Base-by-base conservation (phyloP, 2,113 vertebrate species). In the Prochilodus magdalenae region DNA sequence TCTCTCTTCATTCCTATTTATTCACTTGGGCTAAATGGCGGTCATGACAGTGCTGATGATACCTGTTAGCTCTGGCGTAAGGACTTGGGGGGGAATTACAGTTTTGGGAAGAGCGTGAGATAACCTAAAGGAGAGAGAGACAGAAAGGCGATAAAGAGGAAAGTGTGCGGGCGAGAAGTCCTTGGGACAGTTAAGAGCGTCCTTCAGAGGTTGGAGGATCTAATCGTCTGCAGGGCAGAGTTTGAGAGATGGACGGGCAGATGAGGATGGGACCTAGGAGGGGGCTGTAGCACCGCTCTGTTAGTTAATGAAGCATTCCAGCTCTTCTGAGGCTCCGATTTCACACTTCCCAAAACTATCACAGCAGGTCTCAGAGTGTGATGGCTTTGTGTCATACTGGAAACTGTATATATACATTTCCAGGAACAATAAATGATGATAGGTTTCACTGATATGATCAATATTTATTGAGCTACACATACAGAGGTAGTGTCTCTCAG, bases 111-210 rank as follows among this genome's bases (percentile, higher is more conserved):
- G n/a, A 49, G 40, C 15, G 71, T 13, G 33, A 22, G 24, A 30
- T 51, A 71, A 69, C 5, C 36, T 44, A 29, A 67, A 11, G 24
- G 55, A 26, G 49, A 87, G 49, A 87, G 73, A 18, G 22, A 70
- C 18, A 59, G 55, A 60, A 22, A 13, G 27, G 51, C 29, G 29
- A 51, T 73, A 40, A 30, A 62, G 30, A 84, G 83, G 70, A 59
- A 18, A 81, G 60, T 80, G 24, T 79, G 78, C 63, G 5, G 14
- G 76, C 76, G 7, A 77, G 18, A 29, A 77, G 79, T 55, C 27
- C n/a, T 71, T 85, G 79, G 51, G 44, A 87, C 73, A 84, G 90
- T 89, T 87, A 88, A 85, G 71, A 62, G 75, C 86, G 85, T 89
- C 90, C 89, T 89, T 90, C 83, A 79, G 63, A 76, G 44, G 81